Evolutionary conservation across 2,113 vertebrate genomes (phyloP).

Genomic region (Callipepla squamata): DNA sequence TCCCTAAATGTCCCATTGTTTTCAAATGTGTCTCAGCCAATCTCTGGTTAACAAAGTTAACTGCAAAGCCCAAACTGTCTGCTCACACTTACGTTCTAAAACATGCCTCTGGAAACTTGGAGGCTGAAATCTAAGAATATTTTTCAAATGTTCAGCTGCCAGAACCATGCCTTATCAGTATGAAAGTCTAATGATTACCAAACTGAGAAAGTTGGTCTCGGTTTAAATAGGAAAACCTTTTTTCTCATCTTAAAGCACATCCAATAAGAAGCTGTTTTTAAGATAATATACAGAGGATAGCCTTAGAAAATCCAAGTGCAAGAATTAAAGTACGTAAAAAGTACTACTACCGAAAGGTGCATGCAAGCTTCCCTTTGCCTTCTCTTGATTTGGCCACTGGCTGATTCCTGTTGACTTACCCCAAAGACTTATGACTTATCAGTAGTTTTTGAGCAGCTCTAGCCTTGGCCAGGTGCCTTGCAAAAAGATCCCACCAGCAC

Average conservation of each 20-base stretch:
- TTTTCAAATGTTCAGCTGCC: not conserved
- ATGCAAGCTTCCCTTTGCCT: not conserved
- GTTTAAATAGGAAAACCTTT: not conserved
- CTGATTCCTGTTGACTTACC: not conserved
- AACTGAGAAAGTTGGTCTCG: not conserved
- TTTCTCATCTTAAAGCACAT: not conserved
- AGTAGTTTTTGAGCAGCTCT: not conserved
- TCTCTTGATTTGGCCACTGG: not conserved
- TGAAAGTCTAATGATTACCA: not conserved
- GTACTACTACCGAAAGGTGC: not conserved
- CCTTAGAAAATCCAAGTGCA: not conserved
- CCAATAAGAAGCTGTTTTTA: not conserved
- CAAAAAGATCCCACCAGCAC: not conserved
- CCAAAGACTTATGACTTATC: not conserved
- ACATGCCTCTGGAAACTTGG: not conserved
- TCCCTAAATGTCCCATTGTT: not conserved
- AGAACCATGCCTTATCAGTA: not conserved
- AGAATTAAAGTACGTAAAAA: not conserved
- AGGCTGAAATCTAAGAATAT: constrained; percentile 31
- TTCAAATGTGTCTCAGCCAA: constrained; percentile 8
- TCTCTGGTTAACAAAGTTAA: not conserved
- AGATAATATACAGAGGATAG: not conserved
- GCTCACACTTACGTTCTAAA: constrained; percentile 12
- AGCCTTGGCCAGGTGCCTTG: not conserved
- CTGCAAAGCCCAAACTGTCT: constrained; percentile 19